Conservation (phyloP, 2,113 vertebrate species). For the Bettongia penicillata region DNA sequence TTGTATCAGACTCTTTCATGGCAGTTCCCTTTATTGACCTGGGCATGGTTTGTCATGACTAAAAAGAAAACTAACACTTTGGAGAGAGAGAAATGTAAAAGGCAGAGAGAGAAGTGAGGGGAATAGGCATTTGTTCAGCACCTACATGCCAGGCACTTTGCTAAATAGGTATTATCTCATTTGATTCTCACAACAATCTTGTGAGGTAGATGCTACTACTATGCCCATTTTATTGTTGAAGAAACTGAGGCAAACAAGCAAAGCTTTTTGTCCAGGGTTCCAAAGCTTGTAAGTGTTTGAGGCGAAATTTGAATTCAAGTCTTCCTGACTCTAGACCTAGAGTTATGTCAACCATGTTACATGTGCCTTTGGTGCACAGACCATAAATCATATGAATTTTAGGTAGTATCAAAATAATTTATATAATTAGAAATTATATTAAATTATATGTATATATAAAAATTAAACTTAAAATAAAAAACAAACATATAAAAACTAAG, state of each 20-base stretch:
- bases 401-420: too few species aligned
- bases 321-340: background rate
- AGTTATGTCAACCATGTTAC: background rate
- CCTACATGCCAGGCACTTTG: background rate
- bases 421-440: too few species aligned
- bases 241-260: background rate
- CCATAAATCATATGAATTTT: too few species aligned
- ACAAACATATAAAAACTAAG: too few species aligned
- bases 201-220: background rate
- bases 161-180: background rate
- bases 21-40: background rate
- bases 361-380: too few species aligned
- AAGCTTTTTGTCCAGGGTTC: too few species aligned
- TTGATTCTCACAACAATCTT: background rate
- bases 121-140: too few species aligned
- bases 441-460: too few species aligned
- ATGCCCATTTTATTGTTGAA: background rate
- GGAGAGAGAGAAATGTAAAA: background rate
- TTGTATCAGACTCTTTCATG: background rate
- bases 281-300: background rate
- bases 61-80: background rate
- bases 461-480: too few species aligned
- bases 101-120: too few species aligned
- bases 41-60: background rate
- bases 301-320: background rate